A percentile compares a stretch with the other conserved stretches of the same genome.
Conservation (phyloP, 2,888 invertebrate species). For the Lampropteryx suffumata region DNA sequence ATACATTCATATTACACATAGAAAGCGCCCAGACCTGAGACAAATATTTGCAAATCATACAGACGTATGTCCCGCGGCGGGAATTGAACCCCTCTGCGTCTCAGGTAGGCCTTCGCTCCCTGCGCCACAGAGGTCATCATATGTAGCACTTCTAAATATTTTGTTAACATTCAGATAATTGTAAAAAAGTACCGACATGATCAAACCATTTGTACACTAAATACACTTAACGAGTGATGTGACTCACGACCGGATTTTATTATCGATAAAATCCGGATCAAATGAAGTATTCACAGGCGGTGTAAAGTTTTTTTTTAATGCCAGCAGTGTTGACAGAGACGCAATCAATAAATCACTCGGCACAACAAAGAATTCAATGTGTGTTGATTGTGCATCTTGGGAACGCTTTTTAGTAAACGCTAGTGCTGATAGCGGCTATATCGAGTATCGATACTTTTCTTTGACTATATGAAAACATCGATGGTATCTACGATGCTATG, state of each 20-base stretch:
- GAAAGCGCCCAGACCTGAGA: no score
- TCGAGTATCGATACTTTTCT: constrained; percentile 20
- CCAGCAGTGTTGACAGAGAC: constrained; percentile 80
- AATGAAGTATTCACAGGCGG: constrained; percentile 79
- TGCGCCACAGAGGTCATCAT: no score
- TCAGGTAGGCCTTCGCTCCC: no score
- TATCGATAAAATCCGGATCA: constrained; percentile 82
- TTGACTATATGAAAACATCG: no score
- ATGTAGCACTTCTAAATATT: no score
- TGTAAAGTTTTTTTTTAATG: constrained; percentile 55
- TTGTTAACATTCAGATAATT: no score
- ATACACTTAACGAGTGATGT: constrained; percentile 78
- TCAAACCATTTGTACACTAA: constrained; percentile 74
- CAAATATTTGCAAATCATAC: no score
- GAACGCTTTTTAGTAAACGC: constrained; percentile 70
- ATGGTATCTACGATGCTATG: background rate
- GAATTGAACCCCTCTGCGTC: no score
- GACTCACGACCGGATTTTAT: constrained; percentile 70
- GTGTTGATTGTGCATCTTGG: constrained; percentile 81
- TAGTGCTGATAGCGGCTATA: constrained; percentile 53
- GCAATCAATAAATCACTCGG: constrained; percentile 82
- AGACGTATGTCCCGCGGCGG: no score
- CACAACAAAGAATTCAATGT: constrained; percentile 78
- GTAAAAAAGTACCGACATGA: constrained; percentile 35
- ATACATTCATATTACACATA: no score